Evolutionary conservation across 2,888 invertebrate genomes (phyloP), one percentile per base, ranked within the genome.

Genomic region (Nymphalis urticae): DNA sequence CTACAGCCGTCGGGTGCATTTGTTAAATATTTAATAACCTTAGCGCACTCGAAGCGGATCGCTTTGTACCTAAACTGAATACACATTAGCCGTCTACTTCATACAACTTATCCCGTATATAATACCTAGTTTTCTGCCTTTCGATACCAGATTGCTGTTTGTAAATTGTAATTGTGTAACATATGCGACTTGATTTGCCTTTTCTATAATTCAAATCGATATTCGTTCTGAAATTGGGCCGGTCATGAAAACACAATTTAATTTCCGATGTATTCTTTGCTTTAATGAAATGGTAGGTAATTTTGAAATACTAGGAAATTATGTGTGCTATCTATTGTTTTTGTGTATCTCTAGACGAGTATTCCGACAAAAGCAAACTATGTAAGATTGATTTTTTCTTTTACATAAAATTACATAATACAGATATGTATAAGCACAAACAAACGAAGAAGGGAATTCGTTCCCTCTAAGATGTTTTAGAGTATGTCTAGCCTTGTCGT

Each of bases 21-120:
- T 82, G 82, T 88, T 84, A 85, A 87, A 83, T 88, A 88, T 88
- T 87, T 84, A 86, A 82, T 83, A 80, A 79, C 72, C 79, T 42
- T 78, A 79, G 82, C 80, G 83, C 82, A 82, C 77, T 78, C 79
- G 79, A 70, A 64, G 66, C 63, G 66, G 66, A 51, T 61, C 61
- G 64, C 64, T 72, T 70, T 64, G 64, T 73, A 75, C 73, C 71
- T 74, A 75, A 75, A 72, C 73, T 74, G 71, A 71, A 76, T 75
- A 73, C 75, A 76, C 73, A 75, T 75, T 75, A 73, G 64, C 67
- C 67, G 63, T 68, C 59, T 53, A 69, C 54, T 65, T 67, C 16
- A 65, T 48, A 65, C 61, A 66, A 68, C 71, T 72, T 67, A 67
- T 59, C 60, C 64, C 59, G 66, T 69, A 69, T 74, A 66, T 66